Evolutionary conservation across 2,797 vertebrate genomes (phyloP), one percentile per base, ranked within the genome.

Genomic region (Sarcoramphus papa): DNA sequence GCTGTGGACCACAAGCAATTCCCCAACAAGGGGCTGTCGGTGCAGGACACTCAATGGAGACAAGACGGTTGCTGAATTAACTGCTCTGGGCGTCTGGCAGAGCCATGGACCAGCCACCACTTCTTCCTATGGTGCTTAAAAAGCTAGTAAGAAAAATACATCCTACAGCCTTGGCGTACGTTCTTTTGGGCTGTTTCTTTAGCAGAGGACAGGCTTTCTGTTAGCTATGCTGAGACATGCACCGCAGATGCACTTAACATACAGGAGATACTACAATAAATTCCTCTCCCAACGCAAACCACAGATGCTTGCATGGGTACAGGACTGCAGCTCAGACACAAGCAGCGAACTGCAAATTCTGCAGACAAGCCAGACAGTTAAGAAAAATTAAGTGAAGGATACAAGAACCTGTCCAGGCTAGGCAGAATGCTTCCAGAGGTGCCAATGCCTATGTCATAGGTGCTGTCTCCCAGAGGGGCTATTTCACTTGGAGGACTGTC

Each of bases 161-260:
- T 37, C 54, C 60, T 62, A 35, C 40, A 80, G 30, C 22, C 30
- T 50, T 21, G 1, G 1, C 37, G 18, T n/a, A 43, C 0, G 0
- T 53, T 73, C 43, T 72, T 81, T 37, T 27, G 15, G n/a, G 62
- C 18, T 87, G 37, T 43, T 76, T 59, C 54, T 41, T 93, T 24
- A 78, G 65, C 33, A 67, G 28, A 84, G 14, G 24, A 53, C n/a
- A 90, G 53, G 47, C 47, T 60, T 53, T 23, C 59, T 9, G 2
- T 30, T 30, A 67, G 59, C 37, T 62, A 35, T 4, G 25, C 70
- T 8, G 5, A 77, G n/a, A 51, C 21, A 5, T 1, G 8, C 35
- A 60, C 79, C 2, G 1, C 20, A 54, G 28, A 33, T 18, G 21
- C 37, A 13, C 53, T 41, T 68, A 56, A 62, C 7, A 24, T 14